Percentiles rank a stretch among this genome's conserved stretches.
phyloP scores from a whole-genome alignment of 2,113 vertebrate species.

The Xenopus laevis region DNA sequence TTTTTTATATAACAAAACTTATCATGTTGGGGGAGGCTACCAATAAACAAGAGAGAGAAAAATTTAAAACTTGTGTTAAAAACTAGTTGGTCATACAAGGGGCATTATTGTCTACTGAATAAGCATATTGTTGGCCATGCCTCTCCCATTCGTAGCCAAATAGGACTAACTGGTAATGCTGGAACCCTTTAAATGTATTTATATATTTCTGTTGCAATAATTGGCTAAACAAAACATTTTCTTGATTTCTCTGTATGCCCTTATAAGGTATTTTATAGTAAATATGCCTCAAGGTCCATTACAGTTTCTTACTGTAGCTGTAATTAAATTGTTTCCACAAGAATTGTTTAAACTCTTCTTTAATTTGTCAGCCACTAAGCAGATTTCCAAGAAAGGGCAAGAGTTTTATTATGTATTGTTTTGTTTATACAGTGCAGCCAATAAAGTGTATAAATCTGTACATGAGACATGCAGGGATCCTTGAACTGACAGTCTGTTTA shows the following conservation, averaged over 20 bases:
- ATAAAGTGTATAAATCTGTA: neutral
- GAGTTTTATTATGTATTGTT: neutral
- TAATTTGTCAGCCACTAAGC: neutral
- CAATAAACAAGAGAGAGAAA: no score
- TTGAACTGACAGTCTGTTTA: neutral
- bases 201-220: no score
- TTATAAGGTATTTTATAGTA: slow-evolving; percentile 18
- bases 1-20: no score
- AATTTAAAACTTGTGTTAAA: no score
- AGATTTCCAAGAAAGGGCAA: neutral
- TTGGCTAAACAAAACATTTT: no score
- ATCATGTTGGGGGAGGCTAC: no score
- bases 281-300: neutral
- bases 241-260: neutral
- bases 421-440: neutral
- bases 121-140: no score
- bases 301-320: slow-evolving; percentile 8
- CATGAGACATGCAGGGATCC: neutral
- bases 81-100: no score
- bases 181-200: no score
- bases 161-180: no score
- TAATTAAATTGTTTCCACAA: slow-evolving; percentile 21
- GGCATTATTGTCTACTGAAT: no score
- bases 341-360: neutral
- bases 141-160: no score